Conservation (phyloP, 2,888 invertebrate species). For the Hirtodrosophila alboralis region DNA sequence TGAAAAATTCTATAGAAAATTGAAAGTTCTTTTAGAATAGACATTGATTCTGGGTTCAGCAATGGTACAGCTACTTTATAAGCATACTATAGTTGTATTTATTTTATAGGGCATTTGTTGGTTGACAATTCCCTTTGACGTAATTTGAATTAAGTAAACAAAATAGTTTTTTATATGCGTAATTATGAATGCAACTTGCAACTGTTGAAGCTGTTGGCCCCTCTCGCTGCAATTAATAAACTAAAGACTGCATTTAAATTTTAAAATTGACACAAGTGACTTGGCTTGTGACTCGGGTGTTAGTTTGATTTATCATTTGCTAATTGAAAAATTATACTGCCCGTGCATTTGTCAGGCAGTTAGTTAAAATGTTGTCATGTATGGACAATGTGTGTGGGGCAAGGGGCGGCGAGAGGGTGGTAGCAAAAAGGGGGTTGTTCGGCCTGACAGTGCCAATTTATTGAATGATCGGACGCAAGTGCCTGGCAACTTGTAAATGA, state of each 20-base stretch:
- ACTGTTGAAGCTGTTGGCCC: slow-evolving; percentile 3
- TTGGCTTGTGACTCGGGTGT: slow-evolving; percentile 53
- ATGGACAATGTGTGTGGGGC: slow-evolving; percentile 11
- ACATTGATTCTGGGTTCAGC: neutral
- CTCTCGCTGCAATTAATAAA: slow-evolving; percentile 55
- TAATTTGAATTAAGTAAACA: slow-evolving; percentile 38
- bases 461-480: slow-evolving; percentile 64
- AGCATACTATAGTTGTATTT: neutral
- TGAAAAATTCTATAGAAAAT: neutral
- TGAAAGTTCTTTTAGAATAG: too few relatives aligned
- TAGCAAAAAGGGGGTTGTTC: slow-evolving; percentile 4
- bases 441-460: slow-evolving; percentile 68
- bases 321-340: slow-evolving; percentile 79
- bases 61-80: neutral
- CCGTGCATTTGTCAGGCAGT: slow-evolving; percentile 71
- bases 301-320: slow-evolving; percentile 79
- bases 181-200: slow-evolving; percentile 50
- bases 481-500: slow-evolving; percentile 62
- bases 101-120: slow-evolving; percentile 1
- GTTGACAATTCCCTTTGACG: neutral
- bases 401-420: neutral
- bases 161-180: slow-evolving; percentile 53
- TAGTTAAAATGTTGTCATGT: slow-evolving; percentile 71
- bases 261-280: slow-evolving; percentile 49
- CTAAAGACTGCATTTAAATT: slow-evolving; percentile 66